Conservation (phyloP, 2,888 invertebrate genomes). For the Malachius bipustulatus region DNA sequence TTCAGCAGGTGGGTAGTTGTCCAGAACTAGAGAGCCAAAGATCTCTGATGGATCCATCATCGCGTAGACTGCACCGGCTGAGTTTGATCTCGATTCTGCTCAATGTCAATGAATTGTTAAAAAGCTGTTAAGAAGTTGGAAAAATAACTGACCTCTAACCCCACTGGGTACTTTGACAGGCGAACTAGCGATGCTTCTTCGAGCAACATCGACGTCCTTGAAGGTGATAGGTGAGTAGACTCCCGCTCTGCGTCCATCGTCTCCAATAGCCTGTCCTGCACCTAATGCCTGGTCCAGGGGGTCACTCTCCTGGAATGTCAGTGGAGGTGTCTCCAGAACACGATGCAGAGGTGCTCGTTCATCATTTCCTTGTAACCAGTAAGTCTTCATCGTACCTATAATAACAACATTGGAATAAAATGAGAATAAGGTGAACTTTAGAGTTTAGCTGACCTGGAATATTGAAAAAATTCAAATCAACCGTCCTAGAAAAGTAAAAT, state of each 20-base stretch:
- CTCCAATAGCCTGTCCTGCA: constrained; percentile 29
- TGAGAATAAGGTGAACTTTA: not conserved
- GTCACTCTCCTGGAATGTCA: constrained; percentile 23
- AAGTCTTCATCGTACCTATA: constrained; percentile 74
- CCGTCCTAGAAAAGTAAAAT: no score
- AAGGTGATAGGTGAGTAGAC: constrained; percentile 78
- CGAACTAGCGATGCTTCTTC: constrained; percentile 66
- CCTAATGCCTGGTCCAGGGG: constrained; percentile 16
- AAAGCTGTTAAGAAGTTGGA: not conserved
- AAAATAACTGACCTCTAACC: constrained; percentile 29
- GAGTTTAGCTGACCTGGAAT: no score
- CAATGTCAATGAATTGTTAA: no score
- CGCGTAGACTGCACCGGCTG: constrained; percentile 46
- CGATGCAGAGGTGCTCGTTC: constrained; percentile 44
- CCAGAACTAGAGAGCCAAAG: constrained; percentile 44
- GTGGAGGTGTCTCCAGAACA: constrained; percentile 18
- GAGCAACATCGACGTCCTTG: constrained; percentile 70
- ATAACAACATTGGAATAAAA: no score
- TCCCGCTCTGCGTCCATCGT: constrained; percentile 47
- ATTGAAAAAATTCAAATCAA: no score
- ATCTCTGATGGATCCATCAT: constrained; percentile 42
- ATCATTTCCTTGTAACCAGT: constrained; percentile 70
- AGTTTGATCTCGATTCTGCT: constrained; percentile 62
- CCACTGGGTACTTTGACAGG: constrained; percentile 45
- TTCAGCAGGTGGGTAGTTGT: constrained; percentile 23